Percentiles rank a stretch among this genome's conserved stretches.
phyloP scores from a whole-genome alignment of 2,888 invertebrate species.

The Hoplodrina ambigua region DNA sequence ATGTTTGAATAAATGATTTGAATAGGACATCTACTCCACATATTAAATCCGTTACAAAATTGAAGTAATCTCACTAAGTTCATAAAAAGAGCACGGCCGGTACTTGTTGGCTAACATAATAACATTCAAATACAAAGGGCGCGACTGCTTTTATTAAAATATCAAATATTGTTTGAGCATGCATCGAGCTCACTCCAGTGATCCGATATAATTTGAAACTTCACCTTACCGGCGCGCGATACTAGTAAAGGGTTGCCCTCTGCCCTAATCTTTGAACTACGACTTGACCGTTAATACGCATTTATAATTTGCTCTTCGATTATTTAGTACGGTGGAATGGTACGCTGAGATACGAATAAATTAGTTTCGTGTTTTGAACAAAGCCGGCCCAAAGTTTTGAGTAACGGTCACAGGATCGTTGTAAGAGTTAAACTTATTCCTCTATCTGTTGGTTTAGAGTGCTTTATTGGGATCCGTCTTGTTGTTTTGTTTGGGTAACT shows the following conservation, averaged over 20 bases:
- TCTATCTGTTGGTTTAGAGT: constrained; percentile 76
- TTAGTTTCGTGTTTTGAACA: constrained; percentile 90
- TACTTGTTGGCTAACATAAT: constrained; percentile 52
- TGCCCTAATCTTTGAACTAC: constrained; percentile 91
- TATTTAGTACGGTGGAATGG: constrained; percentile 87
- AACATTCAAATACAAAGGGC: constrained; percentile 68
- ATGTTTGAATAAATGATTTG: constrained; percentile 11
- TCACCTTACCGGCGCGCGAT: constrained; percentile 79
- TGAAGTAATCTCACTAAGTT: constrained; percentile 52
- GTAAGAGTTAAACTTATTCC: constrained; percentile 83
- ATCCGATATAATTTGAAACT: constrained; percentile 85
- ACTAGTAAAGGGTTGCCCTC: constrained; percentile 86
- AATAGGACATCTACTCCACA: constrained; percentile 24
- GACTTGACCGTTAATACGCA: constrained; percentile 91
- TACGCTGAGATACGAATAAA: constrained; percentile 88
- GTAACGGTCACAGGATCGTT: constrained; percentile 88
- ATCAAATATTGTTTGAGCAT: constrained; percentile 79
- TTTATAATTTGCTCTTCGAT: constrained; percentile 90
- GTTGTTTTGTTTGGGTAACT: constrained; percentile 76
- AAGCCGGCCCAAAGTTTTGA: constrained; percentile 86
- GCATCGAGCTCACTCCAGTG: constrained; percentile 77
- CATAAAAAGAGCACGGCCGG: constrained; percentile 47
- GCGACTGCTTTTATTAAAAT: constrained; percentile 80
- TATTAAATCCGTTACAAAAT: constrained; percentile 52
- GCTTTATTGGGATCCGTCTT: constrained; percentile 78